Evolutionary conservation across 2,113 vertebrate species (phyloP).

Genomic region (Oreotragus oreotragus): DNA sequence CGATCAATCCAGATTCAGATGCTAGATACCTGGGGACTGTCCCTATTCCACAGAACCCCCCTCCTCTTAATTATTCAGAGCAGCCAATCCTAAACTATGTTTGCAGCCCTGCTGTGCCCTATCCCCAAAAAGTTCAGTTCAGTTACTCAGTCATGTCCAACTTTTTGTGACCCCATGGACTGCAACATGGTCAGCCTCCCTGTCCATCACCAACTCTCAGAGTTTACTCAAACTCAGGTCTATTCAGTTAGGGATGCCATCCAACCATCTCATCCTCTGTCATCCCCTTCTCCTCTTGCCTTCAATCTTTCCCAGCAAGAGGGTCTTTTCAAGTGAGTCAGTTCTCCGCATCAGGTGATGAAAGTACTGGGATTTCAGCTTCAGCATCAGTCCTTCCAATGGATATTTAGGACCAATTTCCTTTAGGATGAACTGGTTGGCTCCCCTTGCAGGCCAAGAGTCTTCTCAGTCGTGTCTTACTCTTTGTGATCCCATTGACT

Average conservation of each 20-base stretch:
- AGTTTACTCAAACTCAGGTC: neutral
- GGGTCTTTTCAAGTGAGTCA: neutral
- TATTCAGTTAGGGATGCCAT: neutral
- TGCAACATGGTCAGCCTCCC: neutral
- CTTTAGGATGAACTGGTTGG: neutral
- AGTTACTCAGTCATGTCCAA: rapidly evolving
- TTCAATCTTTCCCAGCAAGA: neutral
- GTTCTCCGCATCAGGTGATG: neutral
- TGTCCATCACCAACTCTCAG: neutral
- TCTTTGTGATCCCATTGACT: neutral
- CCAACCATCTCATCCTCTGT: neutral
- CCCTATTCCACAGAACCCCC: rapidly evolving
- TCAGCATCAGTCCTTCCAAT: neutral
- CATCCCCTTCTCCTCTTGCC: neutral
- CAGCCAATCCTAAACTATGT: neutral
- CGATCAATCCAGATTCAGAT: neutral
- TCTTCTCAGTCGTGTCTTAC: neutral
- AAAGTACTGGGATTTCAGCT: neutral
- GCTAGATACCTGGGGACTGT: neutral
- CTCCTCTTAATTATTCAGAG: neutral
- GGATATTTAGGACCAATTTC: neutral
- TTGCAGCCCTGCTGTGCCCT: neutral
- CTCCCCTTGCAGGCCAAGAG: neutral
- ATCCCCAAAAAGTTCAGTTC: neutral
- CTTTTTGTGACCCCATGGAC: neutral